phyloP scores from a whole-genome alignment of 1,140 invertebrate genomes.

The Trichonephila clavipes region DNA sequence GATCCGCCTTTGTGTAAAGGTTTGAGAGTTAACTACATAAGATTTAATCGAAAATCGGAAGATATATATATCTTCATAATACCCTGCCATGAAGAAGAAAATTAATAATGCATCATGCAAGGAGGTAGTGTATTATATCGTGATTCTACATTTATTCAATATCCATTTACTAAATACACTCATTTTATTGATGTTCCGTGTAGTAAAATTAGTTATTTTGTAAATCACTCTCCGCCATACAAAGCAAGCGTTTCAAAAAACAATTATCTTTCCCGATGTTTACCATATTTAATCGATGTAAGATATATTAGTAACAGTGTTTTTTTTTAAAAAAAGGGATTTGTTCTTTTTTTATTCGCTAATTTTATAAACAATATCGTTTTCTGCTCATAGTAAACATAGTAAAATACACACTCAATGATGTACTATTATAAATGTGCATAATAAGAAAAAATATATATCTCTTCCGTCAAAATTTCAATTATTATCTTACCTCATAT shows the following conservation, averaged over 20 bases:
- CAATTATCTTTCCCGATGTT: neutral
- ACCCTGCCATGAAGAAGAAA: neutral
- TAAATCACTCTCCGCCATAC: neutral
- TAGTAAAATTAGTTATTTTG: neutral
- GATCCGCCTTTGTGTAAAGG: neutral
- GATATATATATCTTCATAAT: conserved; percentile 29
- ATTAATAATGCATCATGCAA: conserved; percentile 18
- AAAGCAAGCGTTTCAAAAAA: neutral
- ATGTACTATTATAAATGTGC: neutral
- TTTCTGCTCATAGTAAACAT: neutral
- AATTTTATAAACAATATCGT: neutral
- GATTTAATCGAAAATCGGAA: conserved; percentile 41
- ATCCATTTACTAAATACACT: conserved; percentile 13
- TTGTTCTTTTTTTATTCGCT: neutral
- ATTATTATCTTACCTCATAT: too few relatives aligned
- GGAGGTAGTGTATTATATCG: neutral
- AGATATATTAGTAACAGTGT: neutral
- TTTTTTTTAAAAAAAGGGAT: too few relatives aligned
- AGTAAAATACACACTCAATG: neutral
- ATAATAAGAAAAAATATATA: too few relatives aligned
- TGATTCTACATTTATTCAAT: neutral
- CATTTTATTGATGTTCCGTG: conserved; percentile 8
- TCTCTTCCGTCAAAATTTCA: too few relatives aligned
- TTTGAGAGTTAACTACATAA: conserved; percentile 31
- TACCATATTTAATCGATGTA: neutral